Evolutionary conservation across 1,140 invertebrate species (phyloP).

Genomic region (Drosophila willistoni): DNA sequence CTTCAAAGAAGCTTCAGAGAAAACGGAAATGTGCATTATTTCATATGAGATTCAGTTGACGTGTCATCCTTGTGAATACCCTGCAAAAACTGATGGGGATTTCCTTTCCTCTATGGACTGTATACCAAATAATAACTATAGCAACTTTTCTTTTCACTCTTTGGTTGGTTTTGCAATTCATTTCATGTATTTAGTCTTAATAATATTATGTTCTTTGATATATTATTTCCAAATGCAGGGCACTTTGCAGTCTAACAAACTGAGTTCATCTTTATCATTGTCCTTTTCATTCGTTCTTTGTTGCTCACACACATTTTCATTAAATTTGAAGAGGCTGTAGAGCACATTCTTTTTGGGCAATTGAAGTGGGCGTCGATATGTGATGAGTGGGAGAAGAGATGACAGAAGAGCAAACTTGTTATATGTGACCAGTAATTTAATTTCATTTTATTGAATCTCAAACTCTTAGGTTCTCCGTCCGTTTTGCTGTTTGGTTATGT

Average conservation of each 20-base stretch:
- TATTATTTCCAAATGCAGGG: not conserved
- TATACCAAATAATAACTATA: not conserved
- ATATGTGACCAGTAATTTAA: conserved; percentile 40
- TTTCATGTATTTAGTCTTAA: too few relatives aligned
- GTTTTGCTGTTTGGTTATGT: not conserved
- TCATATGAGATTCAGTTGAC: conserved; percentile 47
- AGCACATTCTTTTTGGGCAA: conserved; percentile 15
- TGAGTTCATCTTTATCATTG: not conserved
- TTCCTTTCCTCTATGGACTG: too few relatives aligned
- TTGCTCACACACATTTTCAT: conserved; percentile 12
- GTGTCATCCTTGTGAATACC: conserved; percentile 19
- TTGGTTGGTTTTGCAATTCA: too few relatives aligned
- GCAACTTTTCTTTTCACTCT: too few relatives aligned
- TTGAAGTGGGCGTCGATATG: conserved; percentile 21
- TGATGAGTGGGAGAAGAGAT: not conserved
- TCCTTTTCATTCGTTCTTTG: not conserved
- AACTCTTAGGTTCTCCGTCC: not conserved
- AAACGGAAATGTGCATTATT: conserved; percentile 79
- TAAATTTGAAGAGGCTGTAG: conserved; percentile 9
- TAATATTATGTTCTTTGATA: too few relatives aligned
- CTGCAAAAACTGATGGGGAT: not conserved
- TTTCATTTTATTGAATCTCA: conserved; percentile 37
- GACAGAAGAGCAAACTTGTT: conserved; percentile 1
- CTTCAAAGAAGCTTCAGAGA: conserved; percentile 43
- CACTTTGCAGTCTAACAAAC: not conserved